Evolutionary conservation across 1,140 invertebrate genomes (phyloP), one percentile per base, ranked within the genome.

Genomic region (Diorhabda sublineata): DNA sequence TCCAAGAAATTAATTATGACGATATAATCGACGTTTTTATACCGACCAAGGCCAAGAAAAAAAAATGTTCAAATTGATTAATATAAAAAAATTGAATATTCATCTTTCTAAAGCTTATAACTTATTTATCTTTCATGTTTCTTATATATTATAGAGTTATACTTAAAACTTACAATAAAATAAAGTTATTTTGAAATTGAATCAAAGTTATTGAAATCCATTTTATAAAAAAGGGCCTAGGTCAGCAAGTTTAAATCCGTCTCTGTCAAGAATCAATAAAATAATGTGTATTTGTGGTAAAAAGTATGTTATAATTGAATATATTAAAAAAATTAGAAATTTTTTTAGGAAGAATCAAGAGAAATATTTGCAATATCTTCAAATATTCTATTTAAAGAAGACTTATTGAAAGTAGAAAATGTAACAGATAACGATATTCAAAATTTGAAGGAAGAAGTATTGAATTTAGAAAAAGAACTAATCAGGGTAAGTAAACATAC

Each of bases 371-470:
- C 57, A 8, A 67, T 67, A 67, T 58, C 65, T 8, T 45, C 57
- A 11, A 67, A 67, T 67, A 58, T 67, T 61, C n/a, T 67, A 42
- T 58, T 67, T 45, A 43, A 67, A 5, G 58, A 60, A 41, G 65
- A 67, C 47, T 44, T 44, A 45, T 5, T 60, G 3, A 43, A 52
- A 45, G 9, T 9, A 3, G 52, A 59, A n/a, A 4, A 41, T 8
- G 42, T 11, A 44, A 26, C 65, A 43, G 65, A 67, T n/a, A 42
- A 67, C 45, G 65, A 67, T 11, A 59, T 67, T 3, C 41, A 5
- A n/a, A 42, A 11, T 6, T 67, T 67, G 44, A 45, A 67, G 11
- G 45, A 47, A 45, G 65, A 67, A 9, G 8, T 67, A 45, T 42
- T 9, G 43, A 58, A 67, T 3, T n/a, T 67, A 42, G 8, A 44